Base-by-base conservation (phyloP, 2,797 vertebrate species). In the Lithobates pipiens region DNA sequence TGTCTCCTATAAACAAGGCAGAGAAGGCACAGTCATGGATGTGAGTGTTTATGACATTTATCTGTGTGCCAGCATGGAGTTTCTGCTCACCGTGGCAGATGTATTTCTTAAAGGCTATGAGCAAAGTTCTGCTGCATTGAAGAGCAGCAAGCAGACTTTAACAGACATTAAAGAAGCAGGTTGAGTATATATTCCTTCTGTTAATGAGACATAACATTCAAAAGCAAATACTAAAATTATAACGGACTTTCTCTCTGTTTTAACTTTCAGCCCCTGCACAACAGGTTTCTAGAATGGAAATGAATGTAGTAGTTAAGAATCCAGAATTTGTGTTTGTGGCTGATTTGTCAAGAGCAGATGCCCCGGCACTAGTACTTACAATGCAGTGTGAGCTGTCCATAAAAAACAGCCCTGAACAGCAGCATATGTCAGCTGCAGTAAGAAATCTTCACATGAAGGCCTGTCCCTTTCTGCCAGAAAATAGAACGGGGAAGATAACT, bases 271-370 rank as follows among this genome's bases (percentile, higher is more conserved):
- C 85, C 81, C 78, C 94, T 84, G 29, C 90, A 83, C 91, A 95
- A 63, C 89, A 92, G 4, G 89, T 91, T 65, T 93, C 95, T 36
- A 97, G 96, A 73, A 95, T 93, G 27, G 97, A 98, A 93, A 94
- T 98, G 71, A 97, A 96, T 70, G 90, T 98, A 50, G 8, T 94
- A 71, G 94, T 99, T 91, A 96, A 95, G 91, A 98, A 99, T 90
- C 97, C 98, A 1, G 97, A 99, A 91, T 95, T 99, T 23, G 96
- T 98, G 25, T 99, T 99, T 89, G 98, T 99, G 90, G 98, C 97
- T 0, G 98, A 99, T 89, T 94, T 99, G 93, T 97, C 97, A n/a
- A 96, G 95, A 73, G 96, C 94, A 5, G 96, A 99, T 71, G 97
- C 97, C 73, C 97, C 97, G 16, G 95, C 98, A 0, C 90, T 99